Evolutionary conservation across 23 tunicate species (phyloP).

Genomic region (Halocynthia roretzi): DNA sequence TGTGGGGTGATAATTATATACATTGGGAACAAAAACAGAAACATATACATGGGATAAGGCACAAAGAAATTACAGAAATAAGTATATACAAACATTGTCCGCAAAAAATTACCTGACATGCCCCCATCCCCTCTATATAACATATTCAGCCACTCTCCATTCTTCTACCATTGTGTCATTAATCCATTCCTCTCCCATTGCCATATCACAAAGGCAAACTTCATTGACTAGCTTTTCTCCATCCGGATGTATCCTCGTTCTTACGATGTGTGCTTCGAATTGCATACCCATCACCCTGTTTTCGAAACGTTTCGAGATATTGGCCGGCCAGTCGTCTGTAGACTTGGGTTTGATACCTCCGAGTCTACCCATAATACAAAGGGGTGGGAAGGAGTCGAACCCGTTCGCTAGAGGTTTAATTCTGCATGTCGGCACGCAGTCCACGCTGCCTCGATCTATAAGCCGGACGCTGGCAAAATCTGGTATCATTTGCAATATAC

Average conservation of each 20-base stretch:
- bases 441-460: not conserved
- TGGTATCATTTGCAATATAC: not conserved
- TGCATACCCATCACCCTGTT: not conserved
- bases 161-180: constrained; percentile 61
- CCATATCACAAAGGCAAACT: constrained; percentile 37
- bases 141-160: constrained; percentile 54
- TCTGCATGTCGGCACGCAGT: not conserved
- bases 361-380: no score
- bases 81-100: no score
- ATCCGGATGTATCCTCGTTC: not conserved
- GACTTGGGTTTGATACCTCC: no score
- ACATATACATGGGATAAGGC: no score
- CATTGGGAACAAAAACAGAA: no score
- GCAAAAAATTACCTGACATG: no score
- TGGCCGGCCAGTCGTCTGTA: no score
- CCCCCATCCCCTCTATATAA: not conserved
- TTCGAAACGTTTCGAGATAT: not conserved
- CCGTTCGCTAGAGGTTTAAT: not conserved
- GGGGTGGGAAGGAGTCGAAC: not conserved
- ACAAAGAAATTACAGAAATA: no score
- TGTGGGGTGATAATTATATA: no score
- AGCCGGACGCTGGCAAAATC: not conserved
- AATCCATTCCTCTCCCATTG: constrained; percentile 38
- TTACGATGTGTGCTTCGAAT: not conserved
- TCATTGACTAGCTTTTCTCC: not conserved